Percentiles rank a stretch among this genome's conserved stretches.
phyloP scores from a whole-genome alignment of 2,888 invertebrate species.

The Clunio marinus region DNA sequence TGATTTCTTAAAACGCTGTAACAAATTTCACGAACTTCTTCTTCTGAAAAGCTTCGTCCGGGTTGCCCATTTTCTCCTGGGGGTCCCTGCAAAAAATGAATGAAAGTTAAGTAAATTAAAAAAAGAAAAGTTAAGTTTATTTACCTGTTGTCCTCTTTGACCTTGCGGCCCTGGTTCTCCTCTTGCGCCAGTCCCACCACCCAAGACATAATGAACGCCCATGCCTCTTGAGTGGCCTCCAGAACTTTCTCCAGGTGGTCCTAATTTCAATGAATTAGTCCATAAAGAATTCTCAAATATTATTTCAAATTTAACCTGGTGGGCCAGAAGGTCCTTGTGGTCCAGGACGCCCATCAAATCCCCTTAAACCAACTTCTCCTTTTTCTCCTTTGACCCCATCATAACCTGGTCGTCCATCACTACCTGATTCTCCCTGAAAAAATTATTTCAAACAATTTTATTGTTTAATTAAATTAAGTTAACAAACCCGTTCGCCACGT shows the following conservation, averaged over 20 bases:
- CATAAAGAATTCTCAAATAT: no score
- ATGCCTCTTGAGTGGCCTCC: not conserved
- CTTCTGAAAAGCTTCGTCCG: slow-evolving; percentile 58
- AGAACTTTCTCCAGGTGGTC: not conserved
- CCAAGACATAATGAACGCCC: not conserved
- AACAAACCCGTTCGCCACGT: not conserved
- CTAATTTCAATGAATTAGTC: not conserved
- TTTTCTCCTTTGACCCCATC: not conserved
- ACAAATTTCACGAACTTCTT: slow-evolving; percentile 76
- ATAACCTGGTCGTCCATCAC: not conserved
- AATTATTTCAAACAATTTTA: no score
- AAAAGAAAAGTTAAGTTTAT: not conserved
- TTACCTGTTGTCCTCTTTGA: slow-evolving; percentile 4
- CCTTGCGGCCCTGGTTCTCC: slow-evolving; percentile 17
- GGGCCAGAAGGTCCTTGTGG: slow-evolving; percentile 49
- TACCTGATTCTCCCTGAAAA: not conserved
- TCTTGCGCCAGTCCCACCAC: not conserved
- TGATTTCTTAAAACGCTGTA: slow-evolving; percentile 65
- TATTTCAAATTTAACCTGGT: not conserved
- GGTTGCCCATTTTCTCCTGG: slow-evolving; percentile 25
- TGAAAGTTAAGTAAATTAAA: not conserved
- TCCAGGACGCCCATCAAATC: slow-evolving; percentile 44
- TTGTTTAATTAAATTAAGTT: not conserved
- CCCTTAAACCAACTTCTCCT: not conserved
- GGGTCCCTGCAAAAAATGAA: not conserved